These are phyloP conservation scores for Achroia grisella DNA, from an alignment of 1,140 invertebrate genomes.

Conservation along the genomic window DNA sequence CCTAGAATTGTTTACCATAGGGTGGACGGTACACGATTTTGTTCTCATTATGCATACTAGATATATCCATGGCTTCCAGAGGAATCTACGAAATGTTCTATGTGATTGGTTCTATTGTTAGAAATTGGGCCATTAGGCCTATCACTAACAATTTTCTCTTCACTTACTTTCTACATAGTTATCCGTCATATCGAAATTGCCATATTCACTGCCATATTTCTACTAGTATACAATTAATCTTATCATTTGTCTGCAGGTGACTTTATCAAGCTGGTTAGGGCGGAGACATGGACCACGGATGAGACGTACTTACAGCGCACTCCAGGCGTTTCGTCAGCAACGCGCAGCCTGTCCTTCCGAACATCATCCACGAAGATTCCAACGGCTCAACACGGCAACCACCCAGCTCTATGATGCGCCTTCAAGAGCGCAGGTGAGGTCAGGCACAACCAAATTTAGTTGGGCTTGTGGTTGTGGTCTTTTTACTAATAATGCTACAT, in stretches of 20 bases:
- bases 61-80: too few relatives aligned
- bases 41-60: too few relatives aligned
- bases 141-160: too few relatives aligned
- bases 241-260: constrained; percentile 30
- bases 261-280: constrained; percentile 47
- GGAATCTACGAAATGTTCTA: too few relatives aligned
- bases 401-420: constrained; percentile 48
- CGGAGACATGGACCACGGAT: constrained; percentile 29
- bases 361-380: constrained; percentile 26
- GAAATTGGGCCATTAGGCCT: too few relatives aligned
- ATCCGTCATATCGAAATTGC: too few relatives aligned
- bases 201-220: too few relatives aligned
- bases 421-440: constrained; percentile 61
- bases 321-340: constrained; percentile 40
- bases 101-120: too few relatives aligned
- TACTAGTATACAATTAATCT: too few relatives aligned
- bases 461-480: constrained; percentile 7
- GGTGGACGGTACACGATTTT: too few relatives aligned
- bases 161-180: too few relatives aligned
- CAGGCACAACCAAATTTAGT: constrained; percentile 24
- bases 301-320: constrained; percentile 47
- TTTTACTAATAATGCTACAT: constrained; percentile 1
- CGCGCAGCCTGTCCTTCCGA: constrained; percentile 21
- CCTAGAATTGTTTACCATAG: too few relatives aligned
- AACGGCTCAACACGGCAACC: constrained; percentile 42